These are phyloP conservation scores for Morelia viridis DNA, from an alignment of 2,797 vertebrate genomes.

Conservation along the genomic window DNA sequence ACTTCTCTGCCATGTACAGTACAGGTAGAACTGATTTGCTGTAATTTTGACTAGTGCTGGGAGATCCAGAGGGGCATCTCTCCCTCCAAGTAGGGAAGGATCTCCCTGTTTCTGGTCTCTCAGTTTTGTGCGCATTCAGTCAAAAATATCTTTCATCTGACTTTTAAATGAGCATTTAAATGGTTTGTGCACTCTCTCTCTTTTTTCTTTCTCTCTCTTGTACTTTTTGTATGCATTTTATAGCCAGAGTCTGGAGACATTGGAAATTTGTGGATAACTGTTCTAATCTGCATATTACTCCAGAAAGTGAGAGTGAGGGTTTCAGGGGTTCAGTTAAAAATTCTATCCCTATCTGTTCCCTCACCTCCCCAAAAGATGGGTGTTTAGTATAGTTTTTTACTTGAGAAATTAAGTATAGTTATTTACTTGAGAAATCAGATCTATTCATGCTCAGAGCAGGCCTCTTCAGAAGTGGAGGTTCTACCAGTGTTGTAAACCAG, in stretches of 20 bases:
- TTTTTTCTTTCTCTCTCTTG: background rate
- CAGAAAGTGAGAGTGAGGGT: background rate
- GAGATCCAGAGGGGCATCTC: background rate
- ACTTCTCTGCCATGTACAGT: slow-evolving; percentile 41
- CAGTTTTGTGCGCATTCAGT: background rate
- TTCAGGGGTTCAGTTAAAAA: background rate
- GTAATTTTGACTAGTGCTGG: background rate
- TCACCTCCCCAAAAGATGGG: background rate
- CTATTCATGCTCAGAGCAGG: background rate
- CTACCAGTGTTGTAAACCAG: background rate
- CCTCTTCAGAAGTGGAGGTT: background rate
- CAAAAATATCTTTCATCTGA: background rate
- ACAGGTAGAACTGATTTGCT: background rate
- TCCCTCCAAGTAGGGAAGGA: background rate
- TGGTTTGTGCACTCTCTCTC: background rate
- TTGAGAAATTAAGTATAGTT: background rate
- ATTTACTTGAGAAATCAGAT: background rate
- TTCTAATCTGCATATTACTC: background rate
- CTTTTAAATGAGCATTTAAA: background rate
- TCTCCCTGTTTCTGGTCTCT: background rate
- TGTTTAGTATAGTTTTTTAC: background rate
- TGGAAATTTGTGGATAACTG: background rate
- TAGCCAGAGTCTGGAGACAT: background rate
- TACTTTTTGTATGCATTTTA: background rate
- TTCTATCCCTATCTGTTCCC: background rate